These are phyloP conservation scores for Theretra japonica DNA, from an alignment of 2,888 invertebrate species.

Conservation along the genomic window DNA sequence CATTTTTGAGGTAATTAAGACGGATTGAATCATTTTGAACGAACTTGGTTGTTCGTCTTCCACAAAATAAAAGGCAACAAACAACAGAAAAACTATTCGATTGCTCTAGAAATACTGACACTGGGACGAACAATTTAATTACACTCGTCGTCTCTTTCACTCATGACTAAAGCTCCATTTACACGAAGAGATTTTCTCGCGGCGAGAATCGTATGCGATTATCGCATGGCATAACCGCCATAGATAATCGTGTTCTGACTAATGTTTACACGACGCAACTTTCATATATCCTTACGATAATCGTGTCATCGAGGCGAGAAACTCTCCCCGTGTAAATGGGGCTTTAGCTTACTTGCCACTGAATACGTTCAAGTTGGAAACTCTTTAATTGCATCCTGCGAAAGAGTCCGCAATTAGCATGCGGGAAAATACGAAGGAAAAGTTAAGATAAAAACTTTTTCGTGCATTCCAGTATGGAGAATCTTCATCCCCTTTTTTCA, in stretches of 20 bases:
- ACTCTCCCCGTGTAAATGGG: no score
- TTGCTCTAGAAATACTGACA: constrained; percentile 58
- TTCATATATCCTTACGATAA: no score
- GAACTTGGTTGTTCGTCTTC: neutral
- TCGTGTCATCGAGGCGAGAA: no score
- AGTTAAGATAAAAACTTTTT: constrained; percentile 55
- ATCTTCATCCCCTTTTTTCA: constrained; percentile 35
- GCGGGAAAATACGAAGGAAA: constrained; percentile 57
- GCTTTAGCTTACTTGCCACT: constrained; percentile 57
- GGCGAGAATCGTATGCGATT: no score
- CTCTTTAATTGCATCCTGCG: constrained; percentile 70
- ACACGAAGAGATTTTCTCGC: no score
- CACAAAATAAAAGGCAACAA: constrained; percentile 14
- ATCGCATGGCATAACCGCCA: no score
- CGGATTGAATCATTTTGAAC: neutral
- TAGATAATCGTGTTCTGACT: no score
- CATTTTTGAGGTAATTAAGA: neutral
- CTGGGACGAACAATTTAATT: constrained; percentile 75
- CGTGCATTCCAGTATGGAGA: constrained; percentile 18
- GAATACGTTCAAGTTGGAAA: constrained; percentile 64
- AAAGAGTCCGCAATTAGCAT: constrained; percentile 68
- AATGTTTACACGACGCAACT: no score
- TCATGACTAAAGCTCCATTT: no score
- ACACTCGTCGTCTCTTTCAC: constrained; percentile 66
- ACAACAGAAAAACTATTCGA: constrained; percentile 66